phyloP scores from a whole-genome alignment of 2,888 invertebrate genomes.

The Stenodema calcarata region DNA sequence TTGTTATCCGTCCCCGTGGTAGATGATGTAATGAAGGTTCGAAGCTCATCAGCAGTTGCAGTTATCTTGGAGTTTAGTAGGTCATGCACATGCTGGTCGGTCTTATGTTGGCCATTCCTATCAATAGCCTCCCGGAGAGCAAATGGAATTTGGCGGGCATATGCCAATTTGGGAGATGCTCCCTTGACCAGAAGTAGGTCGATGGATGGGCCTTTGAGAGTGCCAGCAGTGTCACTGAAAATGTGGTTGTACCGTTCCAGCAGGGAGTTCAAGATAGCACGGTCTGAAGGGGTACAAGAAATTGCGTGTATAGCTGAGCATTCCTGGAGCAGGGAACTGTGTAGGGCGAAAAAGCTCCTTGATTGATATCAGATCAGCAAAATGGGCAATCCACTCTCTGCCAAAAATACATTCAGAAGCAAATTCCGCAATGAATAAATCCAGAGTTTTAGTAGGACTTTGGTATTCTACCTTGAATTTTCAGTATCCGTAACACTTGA shows the following conservation, averaged over 20 bases:
- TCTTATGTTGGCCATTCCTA: neutral
- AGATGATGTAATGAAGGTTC: too few relatives aligned
- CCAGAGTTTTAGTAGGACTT: neutral
- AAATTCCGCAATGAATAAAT: slow-evolving; percentile 6
- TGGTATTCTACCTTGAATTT: neutral
- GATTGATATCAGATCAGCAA: slow-evolving; percentile 9
- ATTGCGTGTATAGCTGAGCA: neutral
- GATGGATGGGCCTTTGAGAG: slow-evolving; percentile 5
- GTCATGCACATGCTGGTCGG: neutral
- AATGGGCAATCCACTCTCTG: slow-evolving; percentile 23
- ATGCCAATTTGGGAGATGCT: neutral
- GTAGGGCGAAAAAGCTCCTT: neutral
- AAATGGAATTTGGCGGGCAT: slow-evolving; percentile 18
- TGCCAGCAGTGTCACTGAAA: slow-evolving; percentile 25
- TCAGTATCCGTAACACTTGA: slow-evolving; percentile 1
- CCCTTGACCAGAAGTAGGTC: neutral
- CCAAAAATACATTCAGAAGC: slow-evolving; percentile 26
- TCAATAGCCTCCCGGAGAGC: slow-evolving; percentile 1
- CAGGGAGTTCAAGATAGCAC: neutral
- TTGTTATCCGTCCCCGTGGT: too few relatives aligned
- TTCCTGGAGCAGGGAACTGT: neutral
- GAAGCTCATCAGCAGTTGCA: neutral
- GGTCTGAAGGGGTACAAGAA: neutral
- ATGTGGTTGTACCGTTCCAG: neutral
- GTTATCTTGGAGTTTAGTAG: neutral